Base-by-base conservation (phyloP, 1,140 invertebrate genomes). In the Pseudomyrmex concolor region DNA sequence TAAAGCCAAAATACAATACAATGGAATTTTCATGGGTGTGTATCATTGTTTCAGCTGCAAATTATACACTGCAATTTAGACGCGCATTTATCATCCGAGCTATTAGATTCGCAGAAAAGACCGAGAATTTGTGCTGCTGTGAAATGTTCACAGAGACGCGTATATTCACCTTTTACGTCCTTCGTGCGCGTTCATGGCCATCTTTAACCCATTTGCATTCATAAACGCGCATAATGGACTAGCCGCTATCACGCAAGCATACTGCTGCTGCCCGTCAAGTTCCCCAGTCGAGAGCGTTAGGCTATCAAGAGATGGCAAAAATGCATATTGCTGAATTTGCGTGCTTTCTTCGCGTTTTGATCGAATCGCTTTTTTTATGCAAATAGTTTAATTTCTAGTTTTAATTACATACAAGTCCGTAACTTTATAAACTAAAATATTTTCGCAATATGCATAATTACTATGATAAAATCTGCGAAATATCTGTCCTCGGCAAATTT, bases 161-260 rank as follows among this genome's bases (percentile, higher is more conserved):
- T 80, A 71, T 80, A 80, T 80, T 80, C 76, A 80, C 55, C 76
- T 80, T 76, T 80, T 80, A 80, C 76, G 76, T 71, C 66, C 76
- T 59, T 71, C 76, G 45, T 48, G 76, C 76, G 76, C 76, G 76
- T 71, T 71, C 76, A 80, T 60, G 76, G 76, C 76, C 76, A 80
- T 80, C 64, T 80, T 80, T 80, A 80, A 80, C 76, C 76, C 55
- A 80, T 80, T 80, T 80, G 66, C 76, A 80, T 80, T 71, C 55
- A 80, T 80, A 80, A 80, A 80, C 66, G 76, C 19, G 76, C 66
- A 71, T 80, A 80, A 80, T 80, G 66, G 76, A 80, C 76, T 80
- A 71, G 76, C 66, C 19, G 43, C 76, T 80, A 80, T 80, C 76
- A 71, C 76, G 76, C 76, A 60, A 80, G 76, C 76, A 59, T 80